Conservation (phyloP, 2,797 vertebrate genomes). For the Vultur gryphus region DNA sequence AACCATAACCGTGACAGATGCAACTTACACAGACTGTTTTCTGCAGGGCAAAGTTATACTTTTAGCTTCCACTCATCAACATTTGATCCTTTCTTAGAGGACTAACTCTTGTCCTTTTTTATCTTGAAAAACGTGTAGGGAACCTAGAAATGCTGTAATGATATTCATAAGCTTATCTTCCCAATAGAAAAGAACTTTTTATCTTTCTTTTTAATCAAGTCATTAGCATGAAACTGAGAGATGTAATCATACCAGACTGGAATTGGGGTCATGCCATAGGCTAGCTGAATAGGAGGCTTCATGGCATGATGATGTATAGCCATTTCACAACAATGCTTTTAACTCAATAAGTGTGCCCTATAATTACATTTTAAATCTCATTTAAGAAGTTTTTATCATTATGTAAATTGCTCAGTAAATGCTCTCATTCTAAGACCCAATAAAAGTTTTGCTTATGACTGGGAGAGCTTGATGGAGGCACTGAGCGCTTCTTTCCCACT, state of each 20-base stretch:
- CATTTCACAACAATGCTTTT: conserved; percentile 51
- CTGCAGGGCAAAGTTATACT: not conserved
- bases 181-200: conserved; percentile 64
- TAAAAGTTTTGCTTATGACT: conserved; percentile 41
- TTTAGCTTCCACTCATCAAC: conserved; percentile 30
- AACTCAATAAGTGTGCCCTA: conserved; percentile 60
- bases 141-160: conserved; percentile 54
- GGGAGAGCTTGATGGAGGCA: not conserved
- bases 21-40: not conserved
- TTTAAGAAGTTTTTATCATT: conserved; percentile 69
- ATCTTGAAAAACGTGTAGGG: conserved; percentile 51
- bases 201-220: conserved; percentile 69
- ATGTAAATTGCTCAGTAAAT: conserved; percentile 81
- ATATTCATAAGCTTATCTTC: conserved; percentile 71
- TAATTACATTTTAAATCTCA: conserved; percentile 73
- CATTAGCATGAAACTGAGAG: conserved; percentile 73
- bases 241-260: conserved; percentile 70
- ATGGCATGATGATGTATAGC: conserved; percentile 69
- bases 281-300: conserved; percentile 62
- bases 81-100: not conserved
- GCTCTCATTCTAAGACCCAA: conserved; percentile 70
- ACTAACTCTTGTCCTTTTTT: conserved; percentile 39
- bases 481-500: not conserved
- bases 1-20: not conserved
- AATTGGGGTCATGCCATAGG: conserved; percentile 73